phyloP scores from a whole-genome alignment of 2,888 invertebrate species.

The Pseudoips prasinana region DNA sequence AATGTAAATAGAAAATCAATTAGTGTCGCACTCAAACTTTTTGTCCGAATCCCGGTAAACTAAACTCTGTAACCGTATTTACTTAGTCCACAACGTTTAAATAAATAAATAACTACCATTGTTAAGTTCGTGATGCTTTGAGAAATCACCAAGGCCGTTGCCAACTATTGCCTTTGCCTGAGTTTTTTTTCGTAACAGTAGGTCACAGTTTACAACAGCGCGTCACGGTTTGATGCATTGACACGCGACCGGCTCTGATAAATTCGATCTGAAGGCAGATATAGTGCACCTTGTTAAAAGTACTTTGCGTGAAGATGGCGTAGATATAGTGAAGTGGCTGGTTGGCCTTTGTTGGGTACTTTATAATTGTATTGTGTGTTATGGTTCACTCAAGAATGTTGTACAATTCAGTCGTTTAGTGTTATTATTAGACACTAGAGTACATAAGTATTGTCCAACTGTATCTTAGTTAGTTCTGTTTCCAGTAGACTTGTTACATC shows the following conservation, averaged over 20 bases:
- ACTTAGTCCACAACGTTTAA: slow-evolving; percentile 3
- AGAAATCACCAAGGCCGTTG: slow-evolving; percentile 58
- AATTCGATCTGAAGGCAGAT: slow-evolving; percentile 33
- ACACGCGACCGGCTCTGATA: slow-evolving; percentile 49
- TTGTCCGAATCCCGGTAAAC: slow-evolving; percentile 9
- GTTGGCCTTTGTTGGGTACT: too few species aligned
- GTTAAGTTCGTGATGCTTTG: slow-evolving; percentile 46
- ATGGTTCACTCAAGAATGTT: neutral
- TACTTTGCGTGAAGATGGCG: slow-evolving; percentile 5
- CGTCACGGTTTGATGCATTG: slow-evolving; percentile 57
- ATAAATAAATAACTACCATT: slow-evolving; percentile 22
- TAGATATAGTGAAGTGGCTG: too few species aligned
- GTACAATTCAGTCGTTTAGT: neutral
- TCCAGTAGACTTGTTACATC: too few species aligned
- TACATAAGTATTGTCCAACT: too few species aligned
- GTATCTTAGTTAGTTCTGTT: too few species aligned
- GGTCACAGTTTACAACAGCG: slow-evolving; percentile 60
- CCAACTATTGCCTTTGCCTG: slow-evolving; percentile 27
- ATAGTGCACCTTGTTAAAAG: slow-evolving; percentile 10
- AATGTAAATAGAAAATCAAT: slow-evolving; percentile 3
- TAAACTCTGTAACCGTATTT: slow-evolving; percentile 20
- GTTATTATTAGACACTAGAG: too few species aligned
- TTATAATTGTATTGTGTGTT: neutral
- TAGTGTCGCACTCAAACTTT: slow-evolving; percentile 3
- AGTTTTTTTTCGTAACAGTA: slow-evolving; percentile 50